Evolutionary conservation across 2,797 vertebrate genomes (phyloP), one percentile per base, ranked within the genome.

Genomic region (Aythya fuligula): DNA sequence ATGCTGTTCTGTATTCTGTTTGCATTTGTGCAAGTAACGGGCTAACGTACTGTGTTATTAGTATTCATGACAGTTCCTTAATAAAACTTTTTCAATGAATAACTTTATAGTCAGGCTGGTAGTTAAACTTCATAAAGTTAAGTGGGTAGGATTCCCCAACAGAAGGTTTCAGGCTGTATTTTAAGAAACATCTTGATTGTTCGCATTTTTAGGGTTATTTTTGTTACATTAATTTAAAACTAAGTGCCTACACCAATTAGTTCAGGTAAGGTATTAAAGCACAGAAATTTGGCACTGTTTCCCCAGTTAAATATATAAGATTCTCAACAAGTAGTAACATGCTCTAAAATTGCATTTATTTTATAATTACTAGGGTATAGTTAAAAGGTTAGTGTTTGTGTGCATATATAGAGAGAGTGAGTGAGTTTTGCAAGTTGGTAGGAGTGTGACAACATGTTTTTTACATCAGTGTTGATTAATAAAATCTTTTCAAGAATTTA

Each of bases 61-160:
- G 36, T 83, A 91, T 93, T 95, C 69, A 89, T 86, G 43, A 79
- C 71, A 69, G 92, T 94, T 95, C 65, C 81, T 96, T 95, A 95
- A 94, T 94, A 93, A 95, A 95, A 90, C 78, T 95, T 95, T 83
- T 83, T 92, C 81, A 93, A 12, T 95, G 9, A 92, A 87, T 87
- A 90, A 89, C 51, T 95, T 95, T 85, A 85, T 87, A 93, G 78
- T 93, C 39, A 94, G 84, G 25, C 41, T 93, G 15, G 10, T 94
- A 92, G 86, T 93, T 96, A 85, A 95, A 95, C 84, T 92, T 93
- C 81, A 92, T 93, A 56, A 94, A 94, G 78, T 85, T 85, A 95
- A 94, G 84, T 93, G 70, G 54, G 30, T 89, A 89, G 88, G 90
- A 93, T 92, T 94, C 93, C 66, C 62, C 66, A 94, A 4, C 75